Evolutionary conservation across 2,888 invertebrate species (phyloP).

Genomic region (Parapristionchus giblindavisi): DNA sequence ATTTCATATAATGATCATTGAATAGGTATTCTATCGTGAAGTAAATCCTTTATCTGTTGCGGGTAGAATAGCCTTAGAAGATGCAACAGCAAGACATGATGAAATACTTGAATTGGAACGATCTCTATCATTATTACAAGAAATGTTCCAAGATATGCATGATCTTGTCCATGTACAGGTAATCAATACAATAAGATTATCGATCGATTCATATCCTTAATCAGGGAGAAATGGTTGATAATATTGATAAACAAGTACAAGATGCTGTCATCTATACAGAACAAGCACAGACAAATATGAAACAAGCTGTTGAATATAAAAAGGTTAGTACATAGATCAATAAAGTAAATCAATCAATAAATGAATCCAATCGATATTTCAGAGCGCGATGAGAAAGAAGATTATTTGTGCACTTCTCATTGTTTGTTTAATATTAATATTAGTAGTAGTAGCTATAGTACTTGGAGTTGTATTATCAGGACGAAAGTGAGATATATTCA

Average conservation of each 20-base stretch:
- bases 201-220: background rate
- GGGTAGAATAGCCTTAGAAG: conserved; percentile 62
- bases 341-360: background rate
- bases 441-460: conserved; percentile 58
- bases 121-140: conserved; percentile 97
- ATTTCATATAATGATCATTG: background rate
- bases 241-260: conserved; percentile 61
- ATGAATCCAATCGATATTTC: background rate
- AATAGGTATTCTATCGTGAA: conserved; percentile 64
- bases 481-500: conserved; percentile 37
- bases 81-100: conserved; percentile 80
- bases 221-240: conserved; percentile 61
- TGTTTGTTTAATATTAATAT: conserved; percentile 52
- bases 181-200: background rate
- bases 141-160: conserved; percentile 99
- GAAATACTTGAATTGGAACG: conserved; percentile 99
- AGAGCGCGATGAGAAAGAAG: conserved; percentile 38
- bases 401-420: conserved; percentile 41
- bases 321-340: conserved; percentile 41
- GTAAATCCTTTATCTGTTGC: conserved; percentile 63
- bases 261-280: conserved; percentile 53
- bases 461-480: conserved; percentile 56
- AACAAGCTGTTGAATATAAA: conserved; percentile 64
- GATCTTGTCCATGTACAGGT: conserved; percentile 81
- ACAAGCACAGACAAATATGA: conserved; percentile 49